Base-by-base conservation (phyloP, 2,888 invertebrate genomes). In the Pollenia griseotomentosa region DNA sequence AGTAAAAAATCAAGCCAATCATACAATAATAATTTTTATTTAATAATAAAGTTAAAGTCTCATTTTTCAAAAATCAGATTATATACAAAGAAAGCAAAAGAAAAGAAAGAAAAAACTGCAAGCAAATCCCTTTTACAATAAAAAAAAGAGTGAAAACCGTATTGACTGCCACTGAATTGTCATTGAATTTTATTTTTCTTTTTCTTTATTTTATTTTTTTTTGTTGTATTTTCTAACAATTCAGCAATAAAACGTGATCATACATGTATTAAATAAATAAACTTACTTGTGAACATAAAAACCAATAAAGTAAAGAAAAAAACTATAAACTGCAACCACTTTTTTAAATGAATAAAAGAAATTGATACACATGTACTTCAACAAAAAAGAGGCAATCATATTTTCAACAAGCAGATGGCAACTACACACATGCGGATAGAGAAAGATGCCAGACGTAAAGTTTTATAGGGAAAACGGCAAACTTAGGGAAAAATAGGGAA, bases 241-340 rank as follows among this genome's bases (percentile, higher is more conserved):
- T 83, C 78, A 71, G 66, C 79, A 82, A 88, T 82, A 85, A 86
- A 86, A 88, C 88, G 88, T 88, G 88, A 86, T 86, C 88, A 81
- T 81, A 83, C 88, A 88, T 88, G 40, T 33, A 82, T 84, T 77
- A 53, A 63, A 63, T 51, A 79, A 85, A 61, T 51, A 63, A 75
- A 48, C 46, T 55, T 46, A 40, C 16, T 71, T 19, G 10, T n/a
- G 57, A 73, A 46, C 55, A 81, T 46, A 51, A 65, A 79, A 46
- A 40, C 10, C 5, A 70, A 84, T 57, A 53, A 4, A 16, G 42
- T 23, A 75, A 57, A 59, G 14, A 6, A 66, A 57, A 88, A 77
- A 78, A 65, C 51, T 78, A 78, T 53, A 6, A 68, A 78, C 23
- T 78, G 73, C 81, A 61, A 78, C 81, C 81, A 82, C 81, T 85